Percentiles rank a stretch among this genome's conserved stretches.
Evolutionary conservation across 1,140 invertebrate species (phyloP).

Genomic region (Phortica variegata): DNA sequence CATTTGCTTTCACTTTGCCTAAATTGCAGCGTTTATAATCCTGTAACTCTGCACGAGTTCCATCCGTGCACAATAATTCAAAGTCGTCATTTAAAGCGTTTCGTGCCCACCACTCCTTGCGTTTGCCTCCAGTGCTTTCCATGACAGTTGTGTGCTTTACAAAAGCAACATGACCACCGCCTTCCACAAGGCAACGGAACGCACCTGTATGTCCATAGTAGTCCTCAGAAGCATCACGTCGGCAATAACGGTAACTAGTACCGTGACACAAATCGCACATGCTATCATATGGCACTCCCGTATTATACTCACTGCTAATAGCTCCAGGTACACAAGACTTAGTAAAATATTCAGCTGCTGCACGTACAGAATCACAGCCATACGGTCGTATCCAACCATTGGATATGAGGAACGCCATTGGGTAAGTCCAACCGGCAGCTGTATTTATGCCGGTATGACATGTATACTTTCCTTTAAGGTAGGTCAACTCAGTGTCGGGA

Average conservation of each 20-base stretch:
- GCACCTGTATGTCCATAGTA: slow-evolving; percentile 90
- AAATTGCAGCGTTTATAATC: slow-evolving; percentile 87
- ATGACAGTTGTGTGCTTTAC: slow-evolving; percentile 88
- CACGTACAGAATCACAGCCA: slow-evolving; percentile 84
- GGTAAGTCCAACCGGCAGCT: slow-evolving; percentile 94
- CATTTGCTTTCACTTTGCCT: slow-evolving; percentile 88
- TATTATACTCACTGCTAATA: slow-evolving; percentile 80
- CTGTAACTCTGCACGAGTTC: slow-evolving; percentile 73
- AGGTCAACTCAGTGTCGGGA: slow-evolving; percentile 81
- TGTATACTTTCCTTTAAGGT: slow-evolving; percentile 83
- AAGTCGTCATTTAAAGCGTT: slow-evolving; percentile 90
- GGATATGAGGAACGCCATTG: slow-evolving; percentile 87
- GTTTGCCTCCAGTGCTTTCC: slow-evolving; percentile 88
- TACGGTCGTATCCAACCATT: slow-evolving; percentile 91
- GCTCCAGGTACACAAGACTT: slow-evolving; percentile 90
- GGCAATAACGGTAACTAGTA: slow-evolving; percentile 76
- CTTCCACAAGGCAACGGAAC: slow-evolving; percentile 90
- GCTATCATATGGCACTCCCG: slow-evolving; percentile 79
- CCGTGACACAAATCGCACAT: slow-evolving; percentile 94
- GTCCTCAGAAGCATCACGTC: slow-evolving; percentile 81
- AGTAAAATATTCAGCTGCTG: slow-evolving; percentile 89
- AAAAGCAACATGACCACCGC: slow-evolving; percentile 93
- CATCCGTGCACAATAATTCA: slow-evolving; percentile 91
- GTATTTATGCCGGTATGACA: slow-evolving; percentile 91
- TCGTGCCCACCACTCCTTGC: slow-evolving; percentile 88